Conservation (phyloP, 2,797 vertebrate species). For the Lophius americanus region DNA sequence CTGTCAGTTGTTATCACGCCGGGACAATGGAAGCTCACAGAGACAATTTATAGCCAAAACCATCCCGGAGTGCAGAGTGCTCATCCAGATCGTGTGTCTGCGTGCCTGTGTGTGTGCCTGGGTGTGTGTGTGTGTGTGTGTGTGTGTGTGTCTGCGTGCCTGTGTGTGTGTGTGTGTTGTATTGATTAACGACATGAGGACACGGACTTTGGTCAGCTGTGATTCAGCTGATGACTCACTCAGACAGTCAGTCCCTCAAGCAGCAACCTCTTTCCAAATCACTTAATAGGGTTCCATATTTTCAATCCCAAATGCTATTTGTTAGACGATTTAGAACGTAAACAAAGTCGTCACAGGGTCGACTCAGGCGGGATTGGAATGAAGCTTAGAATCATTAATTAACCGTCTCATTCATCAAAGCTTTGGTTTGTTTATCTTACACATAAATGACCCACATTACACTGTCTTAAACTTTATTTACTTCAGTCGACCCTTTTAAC, state of each 20-base stretch:
- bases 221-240: slow-evolving; percentile 24
- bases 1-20: slow-evolving; percentile 32
- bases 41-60: slow-evolving; percentile 52
- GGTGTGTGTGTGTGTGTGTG: not conserved
- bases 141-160: slow-evolving; percentile 14
- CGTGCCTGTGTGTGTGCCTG: slow-evolving; percentile 22
- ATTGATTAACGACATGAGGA: slow-evolving; percentile 44
- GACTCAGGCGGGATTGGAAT: too few species aligned
- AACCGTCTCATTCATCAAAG: too few species aligned
- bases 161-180: slow-evolving; percentile 29
- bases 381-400: too few species aligned
- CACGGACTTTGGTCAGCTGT: not conserved
- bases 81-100: slow-evolving; percentile 2
- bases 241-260: not conserved
- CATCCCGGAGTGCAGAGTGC: not conserved
- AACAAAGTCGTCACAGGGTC: not conserved
- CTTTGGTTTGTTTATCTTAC: too few species aligned
- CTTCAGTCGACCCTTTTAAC: too few species aligned
- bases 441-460: not conserved
- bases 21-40: slow-evolving; percentile 50
- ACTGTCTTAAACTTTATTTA: not conserved
- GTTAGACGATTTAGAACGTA: not conserved
- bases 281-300: not conserved
- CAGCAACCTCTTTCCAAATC: not conserved
- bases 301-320: not conserved